A percentile compares a stretch with the other conserved stretches of the same genome.
These are phyloP conservation scores for Sterna hirundo DNA, from an alignment of 2,113 vertebrate species.

Conservation along the genomic window DNA sequence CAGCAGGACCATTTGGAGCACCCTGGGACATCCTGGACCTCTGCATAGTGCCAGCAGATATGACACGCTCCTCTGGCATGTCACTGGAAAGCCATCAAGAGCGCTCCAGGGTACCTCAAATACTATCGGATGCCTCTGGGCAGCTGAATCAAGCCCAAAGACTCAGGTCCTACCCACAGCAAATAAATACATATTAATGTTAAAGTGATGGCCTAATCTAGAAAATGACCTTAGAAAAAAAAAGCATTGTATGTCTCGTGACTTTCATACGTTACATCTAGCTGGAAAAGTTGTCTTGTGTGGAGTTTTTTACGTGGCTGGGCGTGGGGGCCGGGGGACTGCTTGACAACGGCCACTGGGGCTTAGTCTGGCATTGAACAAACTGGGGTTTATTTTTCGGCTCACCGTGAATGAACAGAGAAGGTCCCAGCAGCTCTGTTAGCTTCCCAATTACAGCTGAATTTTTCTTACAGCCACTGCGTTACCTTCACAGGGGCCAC, in stretches of 20 bases:
- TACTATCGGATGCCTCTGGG: neutral
- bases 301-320: neutral
- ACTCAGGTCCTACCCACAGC: neutral
- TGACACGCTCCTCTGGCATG: neutral
- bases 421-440: neutral
- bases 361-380: neutral
- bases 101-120: neutral
- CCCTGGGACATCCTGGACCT: neutral
- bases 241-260: neutral
- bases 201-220: neutral
- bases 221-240: neutral
- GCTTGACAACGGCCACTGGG: neutral
- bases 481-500: neutral
- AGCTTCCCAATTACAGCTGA: neutral
- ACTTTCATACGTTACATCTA: neutral
- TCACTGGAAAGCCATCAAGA: neutral
- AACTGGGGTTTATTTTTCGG: neutral
- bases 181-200: neutral
- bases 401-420: neutral
- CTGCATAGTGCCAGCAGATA: neutral
- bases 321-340: no score
- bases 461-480: fast-evolving
- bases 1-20: conserved; percentile 18
- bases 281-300: neutral
- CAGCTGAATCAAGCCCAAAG: neutral